These are phyloP conservation scores for Mythimna pallens DNA, from an alignment of 2,888 invertebrate species.

Conservation along the genomic window DNA sequence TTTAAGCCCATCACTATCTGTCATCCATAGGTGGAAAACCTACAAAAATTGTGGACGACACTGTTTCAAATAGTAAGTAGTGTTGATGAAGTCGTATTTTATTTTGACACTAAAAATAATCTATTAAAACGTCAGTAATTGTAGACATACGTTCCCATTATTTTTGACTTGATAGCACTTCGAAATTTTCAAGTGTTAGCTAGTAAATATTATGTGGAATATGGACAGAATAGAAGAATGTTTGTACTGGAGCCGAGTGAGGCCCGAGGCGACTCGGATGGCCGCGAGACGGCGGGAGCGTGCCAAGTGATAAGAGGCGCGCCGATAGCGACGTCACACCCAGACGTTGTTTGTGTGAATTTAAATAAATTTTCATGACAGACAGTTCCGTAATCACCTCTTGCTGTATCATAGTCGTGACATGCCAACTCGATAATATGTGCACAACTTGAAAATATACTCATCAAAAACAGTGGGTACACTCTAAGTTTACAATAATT, in stretches of 20 bases:
- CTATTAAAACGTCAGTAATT: conserved; percentile 6
- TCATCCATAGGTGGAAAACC: conserved; percentile 86
- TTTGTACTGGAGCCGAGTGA: conserved; percentile 80
- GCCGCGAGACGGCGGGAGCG: conserved; percentile 88
- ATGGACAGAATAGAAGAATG: conserved; percentile 76
- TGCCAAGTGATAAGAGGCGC: conserved; percentile 91
- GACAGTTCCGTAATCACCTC: conserved; percentile 90
- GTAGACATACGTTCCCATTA: conserved; percentile 16
- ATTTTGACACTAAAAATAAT: conserved; percentile 31
- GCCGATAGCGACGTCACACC: conserved; percentile 90
- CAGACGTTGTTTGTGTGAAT: conserved; percentile 91
- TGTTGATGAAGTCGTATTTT: conserved; percentile 53
- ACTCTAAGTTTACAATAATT: conserved; percentile 29
- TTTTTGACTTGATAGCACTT: conserved; percentile 18
- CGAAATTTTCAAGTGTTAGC: conserved; percentile 30
- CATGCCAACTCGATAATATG: conserved; percentile 83
- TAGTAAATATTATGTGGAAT: conserved; percentile 71
- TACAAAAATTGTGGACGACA: conserved; percentile 88
- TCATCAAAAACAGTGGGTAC: conserved; percentile 68
- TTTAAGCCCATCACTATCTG: conserved; percentile 83
- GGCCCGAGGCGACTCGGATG: conserved; percentile 82
- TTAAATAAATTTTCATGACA: conserved; percentile 91
- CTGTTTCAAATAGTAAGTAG: conserved; percentile 89
- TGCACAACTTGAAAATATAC: conserved; percentile 69
- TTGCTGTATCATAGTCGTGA: conserved; percentile 84